Evolutionary conservation across 2,797 vertebrate genomes (phyloP).

Genomic region (Hirundo rustica): DNA sequence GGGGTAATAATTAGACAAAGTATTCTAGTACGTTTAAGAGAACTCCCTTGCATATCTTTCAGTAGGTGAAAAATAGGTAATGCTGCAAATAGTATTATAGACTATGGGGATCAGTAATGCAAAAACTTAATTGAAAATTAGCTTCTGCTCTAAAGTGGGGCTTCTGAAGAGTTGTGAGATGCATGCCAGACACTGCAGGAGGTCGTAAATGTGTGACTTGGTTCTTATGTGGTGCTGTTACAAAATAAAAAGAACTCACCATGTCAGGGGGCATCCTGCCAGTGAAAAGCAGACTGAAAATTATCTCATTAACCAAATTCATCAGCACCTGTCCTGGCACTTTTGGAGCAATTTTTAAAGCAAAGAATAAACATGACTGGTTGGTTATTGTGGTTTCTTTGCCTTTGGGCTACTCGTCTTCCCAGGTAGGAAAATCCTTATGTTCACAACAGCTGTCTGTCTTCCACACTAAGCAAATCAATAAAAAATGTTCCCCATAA

Average conservation of each 20-base stretch:
- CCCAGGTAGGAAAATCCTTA: neutral
- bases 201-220: neutral
- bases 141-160: neutral
- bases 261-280: neutral
- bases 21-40: neutral
- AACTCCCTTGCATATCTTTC: neutral
- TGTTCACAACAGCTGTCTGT: neutral
- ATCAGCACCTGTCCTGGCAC: neutral
- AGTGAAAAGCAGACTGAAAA: neutral
- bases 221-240: neutral
- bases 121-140: neutral
- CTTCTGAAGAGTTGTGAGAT: neutral
- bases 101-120: neutral
- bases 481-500: fast-evolving
- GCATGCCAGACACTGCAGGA: neutral
- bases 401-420: neutral
- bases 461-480: neutral
- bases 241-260: neutral
- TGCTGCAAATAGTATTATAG: neutral
- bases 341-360: neutral
- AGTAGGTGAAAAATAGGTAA: neutral
- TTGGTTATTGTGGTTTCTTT: neutral
- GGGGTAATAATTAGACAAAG: neutral
- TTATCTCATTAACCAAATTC: neutral
- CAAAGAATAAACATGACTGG: neutral